These are phyloP conservation scores for Sebastes matsubarae DNA, from an alignment of 2,797 vertebrate species.

Conservation along the genomic window DNA sequence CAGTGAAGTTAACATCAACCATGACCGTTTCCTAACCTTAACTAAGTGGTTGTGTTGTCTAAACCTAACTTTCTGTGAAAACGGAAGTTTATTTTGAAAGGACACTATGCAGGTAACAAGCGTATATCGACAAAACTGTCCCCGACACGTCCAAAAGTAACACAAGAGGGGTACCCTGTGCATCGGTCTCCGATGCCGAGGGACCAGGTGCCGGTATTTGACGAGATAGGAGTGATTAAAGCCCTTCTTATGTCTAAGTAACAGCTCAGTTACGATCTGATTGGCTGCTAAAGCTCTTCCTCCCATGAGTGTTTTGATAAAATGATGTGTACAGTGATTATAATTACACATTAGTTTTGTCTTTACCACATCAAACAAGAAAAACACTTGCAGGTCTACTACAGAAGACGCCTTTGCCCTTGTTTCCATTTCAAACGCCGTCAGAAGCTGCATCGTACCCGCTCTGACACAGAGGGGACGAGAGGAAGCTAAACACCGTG, in stretches of 20 bases:
- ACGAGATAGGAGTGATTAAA: neutral
- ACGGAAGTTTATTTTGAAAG: too few relatives aligned
- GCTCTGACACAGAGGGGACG: slow-evolving; percentile 12
- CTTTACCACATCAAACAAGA: neutral
- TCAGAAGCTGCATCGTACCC: slow-evolving; percentile 31
- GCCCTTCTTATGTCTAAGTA: neutral
- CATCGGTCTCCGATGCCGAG: too few relatives aligned
- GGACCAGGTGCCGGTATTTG: too few relatives aligned
- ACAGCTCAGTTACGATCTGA: neutral
- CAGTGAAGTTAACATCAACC: too few relatives aligned
- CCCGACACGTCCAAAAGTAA: too few relatives aligned
- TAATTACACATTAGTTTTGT: neutral
- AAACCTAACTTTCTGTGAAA: too few relatives aligned
- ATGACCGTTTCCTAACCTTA: too few relatives aligned
- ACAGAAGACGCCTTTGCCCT: neutral
- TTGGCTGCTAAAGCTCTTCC: neutral
- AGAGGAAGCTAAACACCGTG: slow-evolving; percentile 31
- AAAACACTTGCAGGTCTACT: neutral
- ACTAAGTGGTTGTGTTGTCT: too few relatives aligned
- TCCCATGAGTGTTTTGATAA: neutral
- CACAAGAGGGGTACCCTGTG: too few relatives aligned
- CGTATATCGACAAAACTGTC: too few relatives aligned
- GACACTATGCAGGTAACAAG: too few relatives aligned
- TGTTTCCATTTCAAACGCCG: slow-evolving; percentile 34
- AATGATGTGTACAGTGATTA: neutral